A percentile compares a stretch with the other conserved stretches of the same genome.
Evolutionary conservation across 1,140 invertebrate genomes (phyloP).

Genomic region (Ylistrum balloti): DNA sequence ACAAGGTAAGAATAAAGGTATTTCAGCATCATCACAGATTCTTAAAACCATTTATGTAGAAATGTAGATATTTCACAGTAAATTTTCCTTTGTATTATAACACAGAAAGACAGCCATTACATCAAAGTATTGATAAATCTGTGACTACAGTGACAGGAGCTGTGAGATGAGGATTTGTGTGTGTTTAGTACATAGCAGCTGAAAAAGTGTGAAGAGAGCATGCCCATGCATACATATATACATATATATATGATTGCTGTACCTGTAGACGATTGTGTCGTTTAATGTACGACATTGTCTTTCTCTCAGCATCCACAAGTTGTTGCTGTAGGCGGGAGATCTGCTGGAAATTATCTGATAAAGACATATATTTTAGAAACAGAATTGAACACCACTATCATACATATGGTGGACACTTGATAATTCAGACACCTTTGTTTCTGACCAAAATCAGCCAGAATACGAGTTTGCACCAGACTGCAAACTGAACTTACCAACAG

Average conservation of each 20-base stretch:
- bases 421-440: no score
- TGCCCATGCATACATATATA: not conserved
- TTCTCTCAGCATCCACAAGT: slow-evolving; percentile 76
- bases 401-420: no score
- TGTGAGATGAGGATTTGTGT: not conserved
- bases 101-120: no score
- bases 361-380: slow-evolving; percentile 39
- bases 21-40: no score
- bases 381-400: not conserved
- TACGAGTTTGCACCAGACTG: no score
- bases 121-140: no score
- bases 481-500: no score
- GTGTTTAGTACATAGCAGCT: not conserved
- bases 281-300: slow-evolving; percentile 78
- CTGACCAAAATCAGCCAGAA: no score
- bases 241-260: not conserved
- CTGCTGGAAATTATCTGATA: slow-evolving; percentile 71
- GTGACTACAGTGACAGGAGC: not conserved
- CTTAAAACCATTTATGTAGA: no score
- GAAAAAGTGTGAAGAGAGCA: not conserved
- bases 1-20: no score
- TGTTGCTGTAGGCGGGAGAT: slow-evolving; percentile 74
- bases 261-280: slow-evolving; percentile 80
- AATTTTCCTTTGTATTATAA: no score
- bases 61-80: no score